Evolutionary conservation across 2,888 invertebrate species (phyloP).

Genomic region (Melipona bicolor): DNA sequence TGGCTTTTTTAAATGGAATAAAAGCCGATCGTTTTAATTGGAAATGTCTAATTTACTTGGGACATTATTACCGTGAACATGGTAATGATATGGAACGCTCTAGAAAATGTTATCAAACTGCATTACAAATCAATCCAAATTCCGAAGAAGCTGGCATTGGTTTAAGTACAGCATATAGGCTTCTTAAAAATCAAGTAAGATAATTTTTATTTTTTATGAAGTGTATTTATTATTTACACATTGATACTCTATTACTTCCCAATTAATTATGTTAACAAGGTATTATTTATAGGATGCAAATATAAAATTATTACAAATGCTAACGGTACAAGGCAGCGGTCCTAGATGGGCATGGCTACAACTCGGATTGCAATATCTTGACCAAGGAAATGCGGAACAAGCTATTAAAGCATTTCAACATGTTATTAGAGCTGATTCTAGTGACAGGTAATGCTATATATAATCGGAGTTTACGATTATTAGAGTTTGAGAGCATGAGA

Average conservation of each 20-base stretch:
- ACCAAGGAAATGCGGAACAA: slow-evolving; percentile 89
- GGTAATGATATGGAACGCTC: slow-evolving; percentile 90
- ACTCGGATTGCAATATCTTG: slow-evolving; percentile 92
- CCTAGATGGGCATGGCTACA: slow-evolving; percentile 93
- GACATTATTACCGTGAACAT: slow-evolving; percentile 89
- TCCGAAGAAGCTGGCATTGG: slow-evolving; percentile 89
- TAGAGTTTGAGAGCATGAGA: no score
- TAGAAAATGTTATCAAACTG: slow-evolving; percentile 93
- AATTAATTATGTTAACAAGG: slow-evolving; percentile 8
- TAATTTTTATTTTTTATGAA: slow-evolving; percentile 1
- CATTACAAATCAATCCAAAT: slow-evolving; percentile 89
- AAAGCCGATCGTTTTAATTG: slow-evolving; percentile 90
- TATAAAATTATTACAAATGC: slow-evolving; percentile 86
- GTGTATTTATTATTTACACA: not conserved
- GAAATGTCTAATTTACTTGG: slow-evolving; percentile 90
- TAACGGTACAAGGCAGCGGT: slow-evolving; percentile 83
- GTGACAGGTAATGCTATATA: slow-evolving; percentile 86
- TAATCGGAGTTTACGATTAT: not conserved
- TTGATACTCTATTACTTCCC: not conserved
- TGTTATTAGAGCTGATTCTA: slow-evolving; percentile 89
- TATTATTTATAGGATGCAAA: slow-evolving; percentile 85
- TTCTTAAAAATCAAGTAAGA: slow-evolving; percentile 87
- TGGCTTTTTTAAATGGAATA: slow-evolving; percentile 87
- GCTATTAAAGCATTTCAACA: slow-evolving; percentile 92
- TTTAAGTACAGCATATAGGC: slow-evolving; percentile 91